Conservation (phyloP, 2,113 vertebrate species). For the Macquaria australasica region DNA sequence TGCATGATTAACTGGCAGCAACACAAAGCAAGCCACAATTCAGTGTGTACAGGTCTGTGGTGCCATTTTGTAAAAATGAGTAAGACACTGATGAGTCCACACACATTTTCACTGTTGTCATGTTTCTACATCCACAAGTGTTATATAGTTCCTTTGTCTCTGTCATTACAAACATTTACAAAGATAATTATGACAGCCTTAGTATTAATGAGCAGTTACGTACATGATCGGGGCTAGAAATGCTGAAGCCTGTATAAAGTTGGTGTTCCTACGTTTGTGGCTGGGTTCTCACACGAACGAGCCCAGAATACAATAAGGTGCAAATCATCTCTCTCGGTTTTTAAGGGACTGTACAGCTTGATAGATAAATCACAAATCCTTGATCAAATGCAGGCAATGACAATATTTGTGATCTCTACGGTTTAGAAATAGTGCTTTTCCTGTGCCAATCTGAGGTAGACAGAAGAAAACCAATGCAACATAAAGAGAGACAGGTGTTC, state of each 20-base stretch:
- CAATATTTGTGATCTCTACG: slow-evolving; percentile 45
- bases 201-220: slow-evolving; percentile 57
- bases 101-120: slow-evolving; percentile 76
- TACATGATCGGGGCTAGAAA: slow-evolving; percentile 51
- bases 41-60: slow-evolving; percentile 74
- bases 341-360: slow-evolving; percentile 59
- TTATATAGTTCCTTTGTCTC: slow-evolving; percentile 56
- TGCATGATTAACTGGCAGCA: slow-evolving; percentile 84
- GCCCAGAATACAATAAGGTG: slow-evolving; percentile 69
- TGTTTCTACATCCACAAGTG: slow-evolving; percentile 66
- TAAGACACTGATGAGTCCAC: slow-evolving; percentile 78
- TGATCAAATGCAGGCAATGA: slow-evolving; percentile 48
- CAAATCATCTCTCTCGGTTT: slow-evolving; percentile 59
- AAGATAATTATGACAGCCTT: slow-evolving; percentile 78
- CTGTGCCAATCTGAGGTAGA: slow-evolving; percentile 83
- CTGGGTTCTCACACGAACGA: slow-evolving; percentile 36
- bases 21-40: slow-evolving; percentile 83
- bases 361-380: slow-evolving; percentile 42
- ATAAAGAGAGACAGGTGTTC: slow-evolving; percentile 34
- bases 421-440: slow-evolving; percentile 72
- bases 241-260: slow-evolving; percentile 59
- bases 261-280: slow-evolving; percentile 52
- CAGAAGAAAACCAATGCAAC: slow-evolving; percentile 66
- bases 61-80: slow-evolving; percentile 75
- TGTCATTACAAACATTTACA: slow-evolving; percentile 86